Evolutionary conservation across 2,113 vertebrate species (phyloP).

Genomic region (Datnioides undecimradiatus): DNA sequence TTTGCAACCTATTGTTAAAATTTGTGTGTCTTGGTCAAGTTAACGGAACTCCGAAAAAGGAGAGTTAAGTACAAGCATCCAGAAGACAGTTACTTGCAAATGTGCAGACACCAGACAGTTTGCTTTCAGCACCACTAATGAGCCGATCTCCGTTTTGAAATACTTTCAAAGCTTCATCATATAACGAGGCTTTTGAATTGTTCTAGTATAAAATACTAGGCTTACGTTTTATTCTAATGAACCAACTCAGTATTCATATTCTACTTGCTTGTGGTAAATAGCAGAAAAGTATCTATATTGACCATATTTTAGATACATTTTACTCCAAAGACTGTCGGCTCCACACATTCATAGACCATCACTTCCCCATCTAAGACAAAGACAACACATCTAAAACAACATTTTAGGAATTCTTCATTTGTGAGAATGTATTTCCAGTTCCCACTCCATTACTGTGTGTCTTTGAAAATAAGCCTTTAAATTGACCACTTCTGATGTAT

Average conservation of each 20-base stretch:
- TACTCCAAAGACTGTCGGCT: background rate
- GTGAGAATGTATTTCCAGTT: background rate
- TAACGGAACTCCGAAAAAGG: conserved; percentile 36
- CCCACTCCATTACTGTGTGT: background rate
- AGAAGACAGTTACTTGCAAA: background rate
- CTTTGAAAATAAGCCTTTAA: too few relatives aligned
- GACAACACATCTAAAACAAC: background rate
- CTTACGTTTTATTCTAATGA: conserved; percentile 23
- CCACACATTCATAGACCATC: background rate
- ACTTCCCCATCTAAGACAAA: background rate
- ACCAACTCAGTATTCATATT: background rate
- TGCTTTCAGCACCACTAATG: conserved; percentile 20
- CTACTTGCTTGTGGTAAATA: background rate
- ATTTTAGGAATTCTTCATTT: too few relatives aligned
- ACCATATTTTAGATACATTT: background rate
- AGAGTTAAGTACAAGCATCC: conserved; percentile 2
- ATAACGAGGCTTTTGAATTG: conserved; percentile 9
- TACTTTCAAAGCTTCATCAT: background rate
- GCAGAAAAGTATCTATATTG: conserved; percentile 8
- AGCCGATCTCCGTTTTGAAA: conserved; percentile 36
- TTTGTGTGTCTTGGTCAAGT: conserved; percentile 17
- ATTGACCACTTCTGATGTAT: too few relatives aligned
- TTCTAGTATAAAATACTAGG: background rate
- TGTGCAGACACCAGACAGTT: background rate
- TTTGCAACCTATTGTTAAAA: conserved; percentile 21